Evolutionary conservation across 2,888 invertebrate genomes (phyloP), one percentile per base, ranked within the genome.

Genomic region (Drosophila emarginata): DNA sequence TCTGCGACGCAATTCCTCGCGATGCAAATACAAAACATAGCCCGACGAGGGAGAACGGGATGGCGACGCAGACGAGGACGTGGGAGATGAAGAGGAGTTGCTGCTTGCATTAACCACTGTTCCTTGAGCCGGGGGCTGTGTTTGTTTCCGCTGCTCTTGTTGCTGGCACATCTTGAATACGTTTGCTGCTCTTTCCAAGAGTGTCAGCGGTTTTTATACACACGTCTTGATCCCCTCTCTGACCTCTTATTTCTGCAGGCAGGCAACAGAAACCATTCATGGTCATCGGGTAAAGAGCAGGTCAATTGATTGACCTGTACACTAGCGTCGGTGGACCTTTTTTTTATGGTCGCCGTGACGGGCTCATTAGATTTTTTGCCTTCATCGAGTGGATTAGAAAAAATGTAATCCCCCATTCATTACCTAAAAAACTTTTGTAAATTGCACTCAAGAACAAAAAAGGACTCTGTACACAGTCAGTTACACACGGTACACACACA

Each of bases 341-440:
- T 77, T 74, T 76, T 82, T 82, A 69, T 64, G 73, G 53, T 21
- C 45, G 26, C 40, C 51, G 12, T 57, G 9, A 28, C 12, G 23
- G 53, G 57, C 57, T 53, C 64, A 56, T 39, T 64, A 60, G 60
- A 51, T 87, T 80, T 80, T 87, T 80, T 87, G 79, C 65, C 68
- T 28, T 76, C 12, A 15, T 32, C 52, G 63, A 40, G 77, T 76
- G 88, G 87, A 88, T 86, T 88, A 84, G 77, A 77, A 80, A 70
- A 78, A 70, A 51, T 64, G 59, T 80, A 76, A 80, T 77, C 18
- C 4, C 75, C 82, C 83, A 84, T 84, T 88, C 88, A 84, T 88
- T 88, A 84, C 83, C 83, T 81, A 84, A 86, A 88, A 45, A 82
- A 87, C 80, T 78, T n/a, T n/a, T 64, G 76, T 82, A 73, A 82